phyloP scores from a whole-genome alignment of 1,140 invertebrate species.

The Helicoverpa armigera region DNA sequence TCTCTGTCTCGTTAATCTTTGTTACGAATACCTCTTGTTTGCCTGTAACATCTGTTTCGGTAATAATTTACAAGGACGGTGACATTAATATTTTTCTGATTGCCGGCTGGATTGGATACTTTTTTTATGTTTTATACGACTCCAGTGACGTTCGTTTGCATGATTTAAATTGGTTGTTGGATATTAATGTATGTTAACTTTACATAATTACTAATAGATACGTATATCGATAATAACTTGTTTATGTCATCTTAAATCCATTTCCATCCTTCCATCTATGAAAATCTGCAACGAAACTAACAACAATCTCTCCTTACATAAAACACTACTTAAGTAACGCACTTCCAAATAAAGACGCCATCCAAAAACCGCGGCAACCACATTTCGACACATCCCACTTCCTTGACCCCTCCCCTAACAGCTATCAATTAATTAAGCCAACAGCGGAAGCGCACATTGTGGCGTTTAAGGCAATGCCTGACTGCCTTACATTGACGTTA shows the following conservation, averaged over 20 bases:
- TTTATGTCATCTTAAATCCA: too few species aligned
- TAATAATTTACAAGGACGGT: conserved; percentile 68
- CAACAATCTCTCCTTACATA: too few species aligned
- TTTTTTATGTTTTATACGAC: conserved; percentile 38
- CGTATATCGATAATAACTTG: neutral
- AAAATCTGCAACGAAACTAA: too few species aligned
- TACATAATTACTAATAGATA: neutral
- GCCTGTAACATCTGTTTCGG: conserved; percentile 70
- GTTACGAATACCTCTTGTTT: conserved; percentile 62
- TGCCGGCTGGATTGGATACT: conserved; percentile 24
- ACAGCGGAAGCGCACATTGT: conserved; percentile 41
- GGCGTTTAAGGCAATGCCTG: conserved; percentile 47
- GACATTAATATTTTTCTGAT: conserved; percentile 64
- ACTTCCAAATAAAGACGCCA: neutral
- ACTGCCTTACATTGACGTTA: conserved; percentile 68
- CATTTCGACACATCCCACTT: neutral
- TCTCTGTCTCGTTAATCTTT: conserved; percentile 66
- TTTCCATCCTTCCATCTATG: too few species aligned
- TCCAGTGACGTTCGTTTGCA: conserved; percentile 2
- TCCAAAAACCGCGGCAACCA: neutral
- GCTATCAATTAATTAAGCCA: conserved; percentile 35
- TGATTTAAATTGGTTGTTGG: conserved; percentile 14
- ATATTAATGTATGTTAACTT: neutral
- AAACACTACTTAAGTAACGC: too few species aligned
- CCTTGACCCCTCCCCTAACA: conserved; percentile 14